These are phyloP conservation scores for Bubo blakistoni DNA, from an alignment of 2,113 vertebrate species.

Conservation along the genomic window DNA sequence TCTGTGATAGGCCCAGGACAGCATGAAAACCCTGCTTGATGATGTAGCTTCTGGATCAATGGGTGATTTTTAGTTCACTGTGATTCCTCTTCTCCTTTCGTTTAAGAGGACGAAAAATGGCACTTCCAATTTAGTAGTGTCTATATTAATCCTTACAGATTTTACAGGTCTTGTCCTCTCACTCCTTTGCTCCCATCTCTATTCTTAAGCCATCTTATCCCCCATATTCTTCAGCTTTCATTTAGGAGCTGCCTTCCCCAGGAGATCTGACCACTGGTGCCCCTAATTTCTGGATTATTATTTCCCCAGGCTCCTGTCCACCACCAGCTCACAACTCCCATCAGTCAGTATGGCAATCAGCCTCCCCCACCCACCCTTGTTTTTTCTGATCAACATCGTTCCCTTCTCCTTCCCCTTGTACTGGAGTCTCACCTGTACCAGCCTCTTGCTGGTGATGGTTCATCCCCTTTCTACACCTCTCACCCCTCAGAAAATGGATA, in stretches of 20 bases:
- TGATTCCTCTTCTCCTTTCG: not conserved
- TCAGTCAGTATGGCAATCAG: not conserved
- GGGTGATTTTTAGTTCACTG: not conserved
- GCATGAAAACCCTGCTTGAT: not conserved
- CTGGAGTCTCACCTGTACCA: not conserved
- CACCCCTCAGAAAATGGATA: not conserved
- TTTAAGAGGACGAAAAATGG: not conserved
- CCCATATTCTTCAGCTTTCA: not conserved
- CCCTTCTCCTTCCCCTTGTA: not conserved
- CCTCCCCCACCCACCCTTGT: accelerated
- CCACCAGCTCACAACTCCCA: not conserved
- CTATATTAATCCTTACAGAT: not conserved
- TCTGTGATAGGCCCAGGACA: not conserved
- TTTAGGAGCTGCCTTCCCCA: not conserved
- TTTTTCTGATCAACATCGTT: not conserved
- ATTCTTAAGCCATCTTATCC: not conserved
- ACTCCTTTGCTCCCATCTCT: not conserved
- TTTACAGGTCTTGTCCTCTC: not conserved
- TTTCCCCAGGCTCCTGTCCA: not conserved
- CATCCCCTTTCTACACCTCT: not conserved
- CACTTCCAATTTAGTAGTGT: not conserved
- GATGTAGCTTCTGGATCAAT: not conserved
- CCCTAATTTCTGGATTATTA: not conserved
- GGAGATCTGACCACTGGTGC: not conserved
- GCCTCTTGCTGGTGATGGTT: not conserved